Percentiles rank a stretch among this genome's conserved stretches.
Evolutionary conservation across 2,797 vertebrate genomes (phyloP).

Genomic region (Cercopithecus mitis): DNA sequence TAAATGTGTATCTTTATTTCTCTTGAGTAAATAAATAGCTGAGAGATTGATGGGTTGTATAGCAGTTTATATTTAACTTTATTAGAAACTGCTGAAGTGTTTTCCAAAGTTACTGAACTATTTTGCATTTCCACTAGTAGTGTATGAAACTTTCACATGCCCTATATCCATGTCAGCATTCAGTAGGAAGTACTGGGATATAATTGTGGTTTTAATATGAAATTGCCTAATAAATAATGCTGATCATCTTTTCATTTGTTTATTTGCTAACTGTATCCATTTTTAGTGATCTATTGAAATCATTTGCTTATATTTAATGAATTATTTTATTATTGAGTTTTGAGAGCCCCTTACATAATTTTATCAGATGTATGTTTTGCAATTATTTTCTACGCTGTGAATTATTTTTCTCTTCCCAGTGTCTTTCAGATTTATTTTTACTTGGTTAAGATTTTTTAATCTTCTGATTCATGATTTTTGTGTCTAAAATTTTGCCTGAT

Average conservation of each 20-base stretch:
- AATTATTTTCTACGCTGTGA: too few species aligned
- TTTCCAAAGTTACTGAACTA: background rate
- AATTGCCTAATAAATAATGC: background rate
- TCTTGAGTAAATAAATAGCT: background rate
- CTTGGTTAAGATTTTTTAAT: too few species aligned
- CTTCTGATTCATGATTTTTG: too few species aligned
- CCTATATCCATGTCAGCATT: too few species aligned
- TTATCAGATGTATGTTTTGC: too few species aligned
- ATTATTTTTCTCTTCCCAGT: too few species aligned
- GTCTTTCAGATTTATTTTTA: too few species aligned
- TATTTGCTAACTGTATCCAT: background rate
- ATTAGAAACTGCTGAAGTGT: background rate
- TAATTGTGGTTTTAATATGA: background rate
- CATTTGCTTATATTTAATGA: background rate
- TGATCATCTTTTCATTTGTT: background rate
- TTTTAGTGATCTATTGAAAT: background rate
- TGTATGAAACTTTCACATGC: background rate
- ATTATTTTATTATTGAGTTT: too few species aligned
- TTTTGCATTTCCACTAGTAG: background rate
- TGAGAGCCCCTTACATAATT: too few species aligned
- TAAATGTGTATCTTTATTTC: background rate
- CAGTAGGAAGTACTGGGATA: too few species aligned
- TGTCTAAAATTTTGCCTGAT: too few species aligned
- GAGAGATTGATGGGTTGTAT: background rate
- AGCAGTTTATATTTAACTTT: background rate